Conservation (phyloP, 1,140 invertebrate species). For the Trialeurodes vaporariorum region DNA sequence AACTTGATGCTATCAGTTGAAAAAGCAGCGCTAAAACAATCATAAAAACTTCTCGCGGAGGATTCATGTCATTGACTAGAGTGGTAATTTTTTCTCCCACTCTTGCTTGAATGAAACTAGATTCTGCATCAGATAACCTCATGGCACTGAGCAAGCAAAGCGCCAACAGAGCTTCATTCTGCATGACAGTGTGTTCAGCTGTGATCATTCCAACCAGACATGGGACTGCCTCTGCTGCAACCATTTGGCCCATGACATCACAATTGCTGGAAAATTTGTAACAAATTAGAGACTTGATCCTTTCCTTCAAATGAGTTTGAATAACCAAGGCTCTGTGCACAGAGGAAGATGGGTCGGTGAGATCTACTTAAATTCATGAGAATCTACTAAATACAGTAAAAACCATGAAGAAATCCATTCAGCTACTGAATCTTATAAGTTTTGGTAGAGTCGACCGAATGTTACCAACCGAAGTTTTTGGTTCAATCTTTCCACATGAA, state of each 20-base stretch:
- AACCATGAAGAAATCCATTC: too few relatives aligned
- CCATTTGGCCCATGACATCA: conserved; percentile 46
- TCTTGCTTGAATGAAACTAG: conserved; percentile 20
- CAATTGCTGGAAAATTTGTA: conserved; percentile 36
- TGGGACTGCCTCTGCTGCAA: conserved; percentile 53
- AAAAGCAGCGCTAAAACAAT: conserved; percentile 23
- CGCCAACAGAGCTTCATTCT: conserved; percentile 68
- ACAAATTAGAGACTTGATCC: too few relatives aligned
- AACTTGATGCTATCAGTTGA: conserved; percentile 22
- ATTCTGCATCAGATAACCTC: conserved; percentile 23
- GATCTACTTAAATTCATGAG: too few relatives aligned
- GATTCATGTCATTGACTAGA: conserved; percentile 19
- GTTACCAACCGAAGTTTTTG: too few relatives aligned
- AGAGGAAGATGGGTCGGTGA: too few relatives aligned
- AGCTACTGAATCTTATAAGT: too few relatives aligned
- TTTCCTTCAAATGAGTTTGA: too few relatives aligned
- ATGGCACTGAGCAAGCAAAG: conserved; percentile 47
- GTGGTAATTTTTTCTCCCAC: conserved; percentile 22
- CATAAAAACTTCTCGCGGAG: conserved; percentile 24
- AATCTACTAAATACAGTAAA: too few relatives aligned
- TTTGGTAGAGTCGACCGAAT: too few relatives aligned
- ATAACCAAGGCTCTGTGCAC: too few relatives aligned
- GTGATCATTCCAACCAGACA: conserved; percentile 67
- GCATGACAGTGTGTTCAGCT: conserved; percentile 72
- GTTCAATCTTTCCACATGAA: too few relatives aligned